A percentile compares a stretch with the other conserved stretches of the same genome.
phyloP scores from a whole-genome alignment of 2,888 invertebrate genomes.

The Acanthosepion pharaonis region DNA sequence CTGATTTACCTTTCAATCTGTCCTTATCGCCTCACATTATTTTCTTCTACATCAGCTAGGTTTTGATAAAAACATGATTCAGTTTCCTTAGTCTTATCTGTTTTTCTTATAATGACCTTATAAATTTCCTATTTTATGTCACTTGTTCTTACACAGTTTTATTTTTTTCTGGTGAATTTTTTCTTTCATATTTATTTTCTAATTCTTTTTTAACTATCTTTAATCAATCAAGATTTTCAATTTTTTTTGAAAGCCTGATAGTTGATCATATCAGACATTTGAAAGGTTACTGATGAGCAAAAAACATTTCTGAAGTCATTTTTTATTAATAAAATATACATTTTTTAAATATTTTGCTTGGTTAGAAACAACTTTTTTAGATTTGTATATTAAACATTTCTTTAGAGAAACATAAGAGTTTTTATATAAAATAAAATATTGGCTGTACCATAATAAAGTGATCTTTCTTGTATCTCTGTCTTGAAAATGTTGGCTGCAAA shows the following conservation, averaged over 20 bases:
- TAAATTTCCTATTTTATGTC: background rate
- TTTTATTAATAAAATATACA: background rate
- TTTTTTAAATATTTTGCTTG: background rate
- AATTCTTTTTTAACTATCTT: background rate
- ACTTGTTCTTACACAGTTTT: background rate
- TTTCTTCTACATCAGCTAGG: background rate
- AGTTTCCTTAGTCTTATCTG: background rate
- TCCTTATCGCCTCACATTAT: background rate
- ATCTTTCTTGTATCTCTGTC: background rate
- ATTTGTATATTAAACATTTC: background rate
- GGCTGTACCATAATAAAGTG: background rate
- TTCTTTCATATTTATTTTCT: background rate
- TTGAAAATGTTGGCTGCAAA: background rate
- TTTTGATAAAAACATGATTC: background rate
- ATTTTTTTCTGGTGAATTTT: background rate
- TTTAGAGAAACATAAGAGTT: background rate
- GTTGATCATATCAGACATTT: background rate
- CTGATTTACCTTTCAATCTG: background rate
- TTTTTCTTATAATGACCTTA: background rate
- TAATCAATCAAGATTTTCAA: constrained; percentile 6
- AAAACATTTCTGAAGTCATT: background rate
- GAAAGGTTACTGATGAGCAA: constrained; percentile 6
- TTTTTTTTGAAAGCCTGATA: background rate
- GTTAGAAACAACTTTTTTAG: background rate
- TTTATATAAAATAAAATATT: background rate